Evolutionary conservation across 2,888 invertebrate species (phyloP).

Genomic region (Eudemis profundana): DNA sequence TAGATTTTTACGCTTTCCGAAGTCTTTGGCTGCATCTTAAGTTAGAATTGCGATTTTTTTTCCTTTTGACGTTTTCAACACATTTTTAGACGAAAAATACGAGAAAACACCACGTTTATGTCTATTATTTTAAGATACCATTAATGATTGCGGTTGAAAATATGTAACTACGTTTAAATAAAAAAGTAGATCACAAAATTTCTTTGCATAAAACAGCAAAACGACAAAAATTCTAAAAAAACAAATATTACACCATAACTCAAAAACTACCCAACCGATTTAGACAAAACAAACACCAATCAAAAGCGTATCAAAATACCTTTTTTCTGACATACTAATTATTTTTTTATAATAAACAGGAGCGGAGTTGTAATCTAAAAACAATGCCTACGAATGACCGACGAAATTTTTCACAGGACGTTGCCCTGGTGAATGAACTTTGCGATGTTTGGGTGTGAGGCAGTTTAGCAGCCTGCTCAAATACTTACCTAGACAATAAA

Average conservation of each 20-base stretch:
- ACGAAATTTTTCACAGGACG: slow-evolving; percentile 28
- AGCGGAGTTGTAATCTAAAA: slow-evolving; percentile 14
- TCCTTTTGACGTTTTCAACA: not conserved
- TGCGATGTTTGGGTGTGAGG: slow-evolving; percentile 39
- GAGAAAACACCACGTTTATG: not conserved
- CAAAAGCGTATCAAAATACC: slow-evolving; percentile 22
- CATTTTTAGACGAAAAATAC: not conserved
- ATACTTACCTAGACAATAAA: slow-evolving; percentile 40
- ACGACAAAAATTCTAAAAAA: not conserved
- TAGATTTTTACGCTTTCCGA: slow-evolving; percentile 13
- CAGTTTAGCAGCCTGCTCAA: slow-evolving; percentile 7
- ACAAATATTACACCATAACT: slow-evolving; percentile 8
- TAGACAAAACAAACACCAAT: not conserved
- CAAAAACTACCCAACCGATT: slow-evolving; percentile 15
- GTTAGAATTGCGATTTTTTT: not conserved
- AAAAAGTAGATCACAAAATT: too few species aligned
- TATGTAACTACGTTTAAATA: not conserved
- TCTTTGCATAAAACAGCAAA: not conserved
- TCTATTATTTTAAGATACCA: not conserved
- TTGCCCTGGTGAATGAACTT: slow-evolving; percentile 25
- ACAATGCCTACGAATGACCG: slow-evolving; percentile 19
- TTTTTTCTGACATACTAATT: not conserved
- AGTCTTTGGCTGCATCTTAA: not conserved
- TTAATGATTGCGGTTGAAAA: not conserved
- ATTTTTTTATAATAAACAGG: not conserved